Evolutionary conservation across 1,140 invertebrate species (phyloP).

Genomic region (Ceratitis capitata): DNA sequence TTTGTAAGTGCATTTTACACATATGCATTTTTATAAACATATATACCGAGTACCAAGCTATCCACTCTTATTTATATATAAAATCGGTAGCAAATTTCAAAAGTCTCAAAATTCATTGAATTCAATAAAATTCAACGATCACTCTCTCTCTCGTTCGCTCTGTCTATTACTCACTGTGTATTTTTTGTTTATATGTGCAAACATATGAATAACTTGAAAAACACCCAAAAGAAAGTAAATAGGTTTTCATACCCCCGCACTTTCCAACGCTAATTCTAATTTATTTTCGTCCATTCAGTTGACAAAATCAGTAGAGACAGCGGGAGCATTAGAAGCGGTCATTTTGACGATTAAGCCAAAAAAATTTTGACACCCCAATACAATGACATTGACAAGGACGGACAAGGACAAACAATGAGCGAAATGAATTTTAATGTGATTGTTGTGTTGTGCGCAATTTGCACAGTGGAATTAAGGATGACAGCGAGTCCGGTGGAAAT

Average conservation of each 20-base stretch:
- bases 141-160: neutral
- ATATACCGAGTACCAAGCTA: too few species aligned
- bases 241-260: neutral
- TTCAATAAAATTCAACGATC: neutral
- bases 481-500: neutral
- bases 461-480: neutral
- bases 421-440: constrained; percentile 42
- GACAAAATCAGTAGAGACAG: neutral
- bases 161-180: neutral
- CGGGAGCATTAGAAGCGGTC: too few species aligned
- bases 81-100: neutral
- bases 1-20: neutral
- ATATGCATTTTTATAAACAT: neutral
- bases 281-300: neutral
- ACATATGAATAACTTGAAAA: neutral
- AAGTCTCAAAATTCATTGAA: neutral
- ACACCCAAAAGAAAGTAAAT: neutral
- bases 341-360: neutral
- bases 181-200: neutral
- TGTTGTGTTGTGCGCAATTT: constrained; percentile 13
- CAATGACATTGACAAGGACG: constrained; percentile 29
- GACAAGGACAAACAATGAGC: too few species aligned
- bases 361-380: constrained; percentile 28
- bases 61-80: neutral
- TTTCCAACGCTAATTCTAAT: neutral